These are phyloP conservation scores for Ormyrus nitidulus DNA, from an alignment of 2,888 invertebrate species.

Conservation along the genomic window DNA sequence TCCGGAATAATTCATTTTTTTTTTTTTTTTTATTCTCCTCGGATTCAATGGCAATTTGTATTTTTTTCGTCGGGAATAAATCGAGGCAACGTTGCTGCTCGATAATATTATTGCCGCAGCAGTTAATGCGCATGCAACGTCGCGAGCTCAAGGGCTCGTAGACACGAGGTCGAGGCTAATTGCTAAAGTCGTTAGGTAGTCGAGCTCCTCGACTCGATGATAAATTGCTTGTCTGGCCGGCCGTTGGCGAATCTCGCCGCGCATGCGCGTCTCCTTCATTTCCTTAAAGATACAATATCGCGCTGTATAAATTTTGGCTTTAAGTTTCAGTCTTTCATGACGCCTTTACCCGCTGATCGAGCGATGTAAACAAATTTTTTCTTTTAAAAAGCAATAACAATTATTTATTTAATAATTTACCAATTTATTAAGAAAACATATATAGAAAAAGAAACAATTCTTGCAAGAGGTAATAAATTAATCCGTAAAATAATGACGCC, in stretches of 20 bases:
- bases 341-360: not conserved
- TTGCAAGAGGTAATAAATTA: no score
- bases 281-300: not conserved
- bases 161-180: constrained; percentile 40
- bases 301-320: not conserved
- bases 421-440: no score
- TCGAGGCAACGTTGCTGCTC: no score
- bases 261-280: not conserved
- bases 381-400: no score
- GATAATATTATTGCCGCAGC: not conserved
- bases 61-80: not conserved
- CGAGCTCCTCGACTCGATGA: constrained; percentile 24
- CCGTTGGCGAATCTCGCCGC: not conserved
- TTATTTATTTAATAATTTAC: no score
- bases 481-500: no score
- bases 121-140: not conserved
- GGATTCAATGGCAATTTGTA: not conserved
- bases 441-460: no score
- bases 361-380: no score
- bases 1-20: not conserved
- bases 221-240: constrained; percentile 2
- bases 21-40: not conserved
- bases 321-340: not conserved
- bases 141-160: constrained; percentile 7
- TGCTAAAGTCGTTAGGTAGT: constrained; percentile 48